phyloP scores from a whole-genome alignment of 2,888 invertebrate species.

The Nephrotoma appendiculata region DNA sequence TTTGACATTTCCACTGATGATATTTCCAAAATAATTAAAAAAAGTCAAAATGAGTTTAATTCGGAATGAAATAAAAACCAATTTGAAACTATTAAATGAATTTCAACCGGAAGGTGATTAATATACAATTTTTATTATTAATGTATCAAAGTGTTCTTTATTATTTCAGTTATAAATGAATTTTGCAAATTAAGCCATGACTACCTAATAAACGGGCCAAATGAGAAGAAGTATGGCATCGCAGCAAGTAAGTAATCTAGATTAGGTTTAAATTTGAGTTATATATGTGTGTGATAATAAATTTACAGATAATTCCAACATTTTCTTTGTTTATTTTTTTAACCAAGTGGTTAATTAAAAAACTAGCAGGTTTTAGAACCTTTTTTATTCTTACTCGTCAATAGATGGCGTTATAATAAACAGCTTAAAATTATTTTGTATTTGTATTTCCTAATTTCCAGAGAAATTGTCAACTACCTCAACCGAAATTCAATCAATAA shows the following conservation, averaged over 20 bases:
- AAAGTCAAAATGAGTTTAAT: not conserved
- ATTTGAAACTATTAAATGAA: constrained; percentile 1
- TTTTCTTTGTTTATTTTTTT: not conserved
- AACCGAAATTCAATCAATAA: constrained; percentile 37
- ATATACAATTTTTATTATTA: not conserved
- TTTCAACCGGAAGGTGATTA: not conserved
- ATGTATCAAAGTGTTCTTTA: not conserved
- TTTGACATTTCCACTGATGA: not conserved
- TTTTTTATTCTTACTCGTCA: not conserved
- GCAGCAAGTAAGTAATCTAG: constrained; percentile 27
- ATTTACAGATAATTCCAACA: not conserved
- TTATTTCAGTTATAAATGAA: constrained; percentile 38
- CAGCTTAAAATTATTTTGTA: not conserved
- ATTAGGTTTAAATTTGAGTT: not conserved
- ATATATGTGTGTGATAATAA: not conserved
- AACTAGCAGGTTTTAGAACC: not conserved
- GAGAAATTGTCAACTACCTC: constrained; percentile 37
- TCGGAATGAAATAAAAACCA: not conserved
- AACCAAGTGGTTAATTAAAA: not conserved
- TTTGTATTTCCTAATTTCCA: constrained; percentile 13
- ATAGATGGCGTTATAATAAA: not conserved
- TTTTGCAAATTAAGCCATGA: constrained; percentile 47
- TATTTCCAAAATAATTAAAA: not conserved
- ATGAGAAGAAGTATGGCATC: constrained; percentile 37
- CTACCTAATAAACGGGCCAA: constrained; percentile 44